phyloP scores from a whole-genome alignment of 2,888 invertebrate species.

The Coelinius sp. region DNA sequence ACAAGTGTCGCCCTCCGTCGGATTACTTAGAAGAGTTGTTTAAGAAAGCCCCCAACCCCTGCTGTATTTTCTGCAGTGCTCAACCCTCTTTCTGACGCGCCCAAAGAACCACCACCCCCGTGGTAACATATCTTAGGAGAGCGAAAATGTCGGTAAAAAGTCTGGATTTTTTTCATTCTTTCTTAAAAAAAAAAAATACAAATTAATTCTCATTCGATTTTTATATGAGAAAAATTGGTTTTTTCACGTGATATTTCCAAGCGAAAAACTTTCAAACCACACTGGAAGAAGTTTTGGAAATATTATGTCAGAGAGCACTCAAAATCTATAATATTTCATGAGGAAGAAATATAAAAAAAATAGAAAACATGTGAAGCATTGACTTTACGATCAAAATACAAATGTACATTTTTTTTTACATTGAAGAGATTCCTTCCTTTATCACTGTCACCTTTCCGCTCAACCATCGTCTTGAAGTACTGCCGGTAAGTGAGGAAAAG shows the following conservation, averaged over 20 bases:
- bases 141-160: slow-evolving; percentile 61
- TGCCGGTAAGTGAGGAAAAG: slow-evolving; percentile 70
- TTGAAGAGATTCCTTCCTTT: slow-evolving; percentile 27
- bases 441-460: neutral
- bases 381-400: neutral
- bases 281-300: no score
- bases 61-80: slow-evolving; percentile 53
- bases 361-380: neutral
- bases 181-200: neutral
- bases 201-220: neutral
- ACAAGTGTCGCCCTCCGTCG: slow-evolving; percentile 69
- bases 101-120: slow-evolving; percentile 63
- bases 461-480: slow-evolving; percentile 31
- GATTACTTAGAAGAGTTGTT: slow-evolving; percentile 63
- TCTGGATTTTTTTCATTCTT: neutral
- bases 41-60: slow-evolving; percentile 64
- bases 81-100: slow-evolving; percentile 57
- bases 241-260: no score
- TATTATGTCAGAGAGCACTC: no score
- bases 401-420: neutral
- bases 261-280: no score
- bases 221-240: no score
- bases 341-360: neutral
- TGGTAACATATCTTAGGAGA: slow-evolving; percentile 66
- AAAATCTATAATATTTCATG: no score